Evolutionary conservation across 2,113 vertebrate genomes (phyloP), one percentile per base, ranked within the genome.

Genomic region (Echinops telfairi): DNA sequence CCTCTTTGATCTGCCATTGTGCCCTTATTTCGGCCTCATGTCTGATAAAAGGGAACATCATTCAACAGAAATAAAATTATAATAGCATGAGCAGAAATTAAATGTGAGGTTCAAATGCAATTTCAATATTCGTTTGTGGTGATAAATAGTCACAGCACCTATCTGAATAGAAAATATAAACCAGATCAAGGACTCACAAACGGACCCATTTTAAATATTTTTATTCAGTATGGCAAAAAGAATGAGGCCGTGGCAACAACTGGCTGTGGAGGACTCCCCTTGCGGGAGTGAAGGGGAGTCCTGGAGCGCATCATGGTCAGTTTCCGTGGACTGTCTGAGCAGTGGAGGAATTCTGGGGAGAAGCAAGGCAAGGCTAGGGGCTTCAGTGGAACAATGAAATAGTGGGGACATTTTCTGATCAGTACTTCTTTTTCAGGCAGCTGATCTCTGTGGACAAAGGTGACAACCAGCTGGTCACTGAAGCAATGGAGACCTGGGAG

Each of bases 81-180:
- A 97, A 97, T 95, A 96, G 94, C 91, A 96, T 8, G n/a, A 97
- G 97, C 96, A 97, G 96, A 98, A 98, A 98, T 94, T 96, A 97
- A 97, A 97, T 96, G 86, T 96, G 94, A 97, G 77, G 84, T 94
- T 98, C 93, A 94, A 97, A 97, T 76, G 33, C 82, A 97, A 97
- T 97, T 97, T 98, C 97, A 97, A 97, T 97, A 97, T 97, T 97
- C 98, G 97, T 97, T 97, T 97, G 86, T 89, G 91, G 91, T 97
- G 93, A 96, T 96, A 98, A 98, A 98, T 93, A 97, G 87, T 94
- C 94, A 95, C 75, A 90, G 93, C 93, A 94, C 93, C 85, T 96
- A 97, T 96, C 95, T 96, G 93, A 98, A 96, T 96, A 97, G 92
- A 97, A 97, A 97, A 97, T 90, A 94, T 97, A 97, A 97, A 97